Evolutionary conservation across 2,888 invertebrate genomes (phyloP).

Genomic region (Agrenia bidenticulata): DNA sequence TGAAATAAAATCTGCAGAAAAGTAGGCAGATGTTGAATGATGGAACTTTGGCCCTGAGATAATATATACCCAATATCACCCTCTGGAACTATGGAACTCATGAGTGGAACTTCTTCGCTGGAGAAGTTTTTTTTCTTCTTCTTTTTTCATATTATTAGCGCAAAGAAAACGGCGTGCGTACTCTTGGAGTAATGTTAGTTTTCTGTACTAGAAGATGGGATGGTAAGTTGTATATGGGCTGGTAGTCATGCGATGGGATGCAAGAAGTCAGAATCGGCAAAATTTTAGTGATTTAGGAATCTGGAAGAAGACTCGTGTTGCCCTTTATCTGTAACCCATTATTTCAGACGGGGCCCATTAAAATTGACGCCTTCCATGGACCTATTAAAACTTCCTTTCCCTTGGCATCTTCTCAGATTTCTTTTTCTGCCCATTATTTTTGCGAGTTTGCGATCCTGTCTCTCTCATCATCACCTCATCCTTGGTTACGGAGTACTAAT

Average conservation of each 20-base stretch:
- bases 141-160: constrained; percentile 2
- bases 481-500: not conserved
- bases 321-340: constrained; percentile 47
- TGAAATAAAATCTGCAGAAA: not conserved
- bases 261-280: constrained; percentile 42
- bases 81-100: not conserved
- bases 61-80: constrained; percentile 1
- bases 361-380: constrained; percentile 44
- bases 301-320: constrained; percentile 30
- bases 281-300: constrained; percentile 43
- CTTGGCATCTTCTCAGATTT: constrained; percentile 33
- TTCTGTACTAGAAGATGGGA: too few species aligned
- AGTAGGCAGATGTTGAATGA: constrained; percentile 10
- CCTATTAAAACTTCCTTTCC: constrained; percentile 10
- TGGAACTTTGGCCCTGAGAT: not conserved
- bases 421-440: constrained; percentile 17
- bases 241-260: constrained; percentile 19
- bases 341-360: constrained; percentile 46
- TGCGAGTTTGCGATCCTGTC: constrained; percentile 13
- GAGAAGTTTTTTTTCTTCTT: not conserved
- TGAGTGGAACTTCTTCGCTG: not conserved
- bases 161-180: not conserved
- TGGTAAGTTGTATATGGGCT: not conserved
- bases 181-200: too few species aligned
- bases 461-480: constrained; percentile 9